Percentiles rank a stretch among this genome's conserved stretches.
phyloP scores from a whole-genome alignment of 1,140 invertebrate genomes.

The Drosophila navojoa region DNA sequence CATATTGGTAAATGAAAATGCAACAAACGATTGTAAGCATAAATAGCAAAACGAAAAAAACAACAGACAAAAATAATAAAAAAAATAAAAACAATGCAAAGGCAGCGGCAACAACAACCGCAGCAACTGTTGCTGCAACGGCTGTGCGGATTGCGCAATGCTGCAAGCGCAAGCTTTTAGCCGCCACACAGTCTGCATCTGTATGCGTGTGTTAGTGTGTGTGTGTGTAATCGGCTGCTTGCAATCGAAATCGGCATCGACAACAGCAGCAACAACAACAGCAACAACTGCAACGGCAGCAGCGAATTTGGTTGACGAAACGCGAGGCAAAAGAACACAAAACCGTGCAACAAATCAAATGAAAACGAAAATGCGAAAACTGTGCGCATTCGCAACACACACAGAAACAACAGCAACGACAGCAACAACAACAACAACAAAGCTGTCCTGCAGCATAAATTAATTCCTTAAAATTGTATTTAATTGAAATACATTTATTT shows the following conservation, averaged over 20 bases:
- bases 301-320: constrained; percentile 40
- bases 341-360: constrained; percentile 49
- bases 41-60: background rate
- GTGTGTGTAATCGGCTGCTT: constrained; percentile 36
- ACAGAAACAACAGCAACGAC: background rate
- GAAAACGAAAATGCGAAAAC: constrained; percentile 40
- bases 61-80: background rate
- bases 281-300: constrained; percentile 8
- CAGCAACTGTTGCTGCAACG: constrained; percentile 33
- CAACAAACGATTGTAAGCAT: constrained; percentile 50
- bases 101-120: constrained; percentile 1
- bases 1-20: constrained; percentile 50
- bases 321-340: constrained; percentile 28
- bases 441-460: too few relatives aligned
- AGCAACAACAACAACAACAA: background rate
- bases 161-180: constrained; percentile 32
- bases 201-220: constrained; percentile 28
- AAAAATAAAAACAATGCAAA: background rate
- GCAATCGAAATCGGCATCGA: constrained; percentile 34
- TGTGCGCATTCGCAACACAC: constrained; percentile 25
- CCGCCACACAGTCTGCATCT: constrained; percentile 9
- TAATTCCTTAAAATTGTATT: too few relatives aligned
- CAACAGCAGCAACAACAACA: constrained; percentile 12
- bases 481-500: too few relatives aligned
- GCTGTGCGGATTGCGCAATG: constrained; percentile 21